Percentiles rank a stretch among this genome's conserved stretches.
Evolutionary conservation across 2,888 invertebrate genomes (phyloP).

Genomic region (Ypsolopha sequella): DNA sequence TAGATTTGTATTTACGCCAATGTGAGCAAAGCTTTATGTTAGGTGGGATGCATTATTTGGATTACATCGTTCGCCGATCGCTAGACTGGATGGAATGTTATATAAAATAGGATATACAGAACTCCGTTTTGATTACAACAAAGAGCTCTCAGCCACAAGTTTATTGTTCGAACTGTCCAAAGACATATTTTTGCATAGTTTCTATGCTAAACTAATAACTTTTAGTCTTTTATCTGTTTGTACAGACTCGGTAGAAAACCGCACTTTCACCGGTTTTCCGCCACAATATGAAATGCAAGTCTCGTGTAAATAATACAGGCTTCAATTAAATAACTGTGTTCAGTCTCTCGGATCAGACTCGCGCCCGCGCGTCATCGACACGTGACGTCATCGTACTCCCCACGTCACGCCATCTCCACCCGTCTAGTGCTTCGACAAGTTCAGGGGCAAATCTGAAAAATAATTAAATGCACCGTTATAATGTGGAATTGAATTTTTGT

Average conservation of each 20-base stretch:
- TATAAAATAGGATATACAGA: constrained; percentile 18
- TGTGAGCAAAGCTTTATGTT: constrained; percentile 34
- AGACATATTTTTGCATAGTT: constrained; percentile 5
- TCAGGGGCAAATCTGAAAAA: constrained; percentile 88
- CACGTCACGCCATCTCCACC: no score
- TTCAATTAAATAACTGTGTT: constrained; percentile 19
- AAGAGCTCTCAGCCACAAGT: constrained; percentile 27
- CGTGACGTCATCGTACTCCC: not conserved
- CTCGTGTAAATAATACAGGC: not conserved
- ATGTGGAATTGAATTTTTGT: no score
- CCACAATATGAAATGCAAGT: not conserved
- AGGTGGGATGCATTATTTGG: constrained; percentile 63
- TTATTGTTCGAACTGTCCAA: constrained; percentile 29
- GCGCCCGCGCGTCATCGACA: constrained; percentile 16
- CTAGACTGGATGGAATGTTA: constrained; percentile 51
- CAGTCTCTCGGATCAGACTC: constrained; percentile 37
- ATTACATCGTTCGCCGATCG: constrained; percentile 37
- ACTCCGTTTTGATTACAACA: not conserved
- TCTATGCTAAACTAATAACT: not conserved
- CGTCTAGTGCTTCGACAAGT: constrained; percentile 84
- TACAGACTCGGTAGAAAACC: not conserved
- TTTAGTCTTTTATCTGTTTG: not conserved
- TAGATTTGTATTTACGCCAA: constrained; percentile 14
- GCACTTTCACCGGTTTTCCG: not conserved
- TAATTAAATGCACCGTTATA: constrained; percentile 9